Evolutionary conservation across 2,113 vertebrate genomes (phyloP).

Genomic region (Malurus elegans): DNA sequence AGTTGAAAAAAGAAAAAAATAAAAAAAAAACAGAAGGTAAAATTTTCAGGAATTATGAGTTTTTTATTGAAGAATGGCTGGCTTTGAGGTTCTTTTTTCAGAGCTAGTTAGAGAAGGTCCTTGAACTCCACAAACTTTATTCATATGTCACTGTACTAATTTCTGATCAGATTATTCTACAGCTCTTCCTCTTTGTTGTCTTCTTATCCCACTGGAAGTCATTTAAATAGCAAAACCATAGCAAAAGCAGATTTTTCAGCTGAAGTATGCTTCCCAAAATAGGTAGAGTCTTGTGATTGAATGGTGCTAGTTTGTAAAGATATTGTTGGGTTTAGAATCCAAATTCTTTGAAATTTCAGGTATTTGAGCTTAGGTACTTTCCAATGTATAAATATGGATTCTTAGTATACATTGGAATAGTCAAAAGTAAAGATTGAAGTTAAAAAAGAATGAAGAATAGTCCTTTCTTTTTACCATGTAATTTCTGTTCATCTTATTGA

Average conservation of each 20-base stretch:
- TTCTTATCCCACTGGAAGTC: background rate
- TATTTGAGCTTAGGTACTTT: background rate
- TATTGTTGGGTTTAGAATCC: background rate
- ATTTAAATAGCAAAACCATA: background rate
- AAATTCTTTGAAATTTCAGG: background rate
- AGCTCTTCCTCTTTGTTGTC: background rate
- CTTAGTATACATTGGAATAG: background rate
- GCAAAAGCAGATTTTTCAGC: background rate
- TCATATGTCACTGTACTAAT: background rate
- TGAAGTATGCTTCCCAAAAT: background rate
- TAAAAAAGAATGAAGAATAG: background rate
- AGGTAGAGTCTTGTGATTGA: background rate
- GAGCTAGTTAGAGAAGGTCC: background rate
- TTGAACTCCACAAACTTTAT: background rate
- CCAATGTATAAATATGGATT: background rate
- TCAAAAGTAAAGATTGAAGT: background rate
- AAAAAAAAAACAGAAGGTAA: background rate
- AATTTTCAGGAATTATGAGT: background rate
- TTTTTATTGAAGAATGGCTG: background rate
- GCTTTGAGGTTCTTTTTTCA: background rate
- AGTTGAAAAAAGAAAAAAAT: background rate
- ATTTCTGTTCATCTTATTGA: background rate
- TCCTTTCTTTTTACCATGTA: background rate
- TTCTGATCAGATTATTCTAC: background rate
- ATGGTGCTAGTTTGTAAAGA: background rate